Conservation (phyloP, 2,888 invertebrate genomes). For the Diloba caeruleocephala region DNA sequence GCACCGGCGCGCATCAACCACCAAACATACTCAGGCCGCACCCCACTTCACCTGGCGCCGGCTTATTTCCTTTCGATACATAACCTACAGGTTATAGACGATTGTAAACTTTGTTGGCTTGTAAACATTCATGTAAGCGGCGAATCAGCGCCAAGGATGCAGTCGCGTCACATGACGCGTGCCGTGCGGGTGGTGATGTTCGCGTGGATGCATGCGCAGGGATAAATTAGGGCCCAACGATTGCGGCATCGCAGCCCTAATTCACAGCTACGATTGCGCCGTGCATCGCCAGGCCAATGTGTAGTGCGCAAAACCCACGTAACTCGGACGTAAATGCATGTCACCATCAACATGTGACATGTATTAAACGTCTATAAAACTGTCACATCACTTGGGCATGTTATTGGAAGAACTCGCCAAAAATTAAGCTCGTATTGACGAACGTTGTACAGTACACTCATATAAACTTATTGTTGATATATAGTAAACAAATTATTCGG, state of each 20-base stretch:
- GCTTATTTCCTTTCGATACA: constrained; percentile 40
- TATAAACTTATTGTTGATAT: constrained; percentile 24
- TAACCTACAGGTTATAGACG: constrained; percentile 38
- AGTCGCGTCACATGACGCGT: constrained; percentile 54
- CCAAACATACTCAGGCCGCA: constrained; percentile 26
- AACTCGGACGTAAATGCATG: constrained; percentile 68
- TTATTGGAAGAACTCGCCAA: constrained; percentile 54
- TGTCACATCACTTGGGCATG: constrained; percentile 48
- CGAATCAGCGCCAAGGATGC: constrained; percentile 30
- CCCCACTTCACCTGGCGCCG: constrained; percentile 33
- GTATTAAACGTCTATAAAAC: constrained; percentile 57
- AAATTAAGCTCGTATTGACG: constrained; percentile 41
- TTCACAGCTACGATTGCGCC: constrained; percentile 65
- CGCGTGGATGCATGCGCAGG: constrained; percentile 53
- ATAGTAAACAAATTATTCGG: constrained; percentile 30
- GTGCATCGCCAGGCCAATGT: constrained; percentile 68
- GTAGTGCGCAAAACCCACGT: constrained; percentile 80
- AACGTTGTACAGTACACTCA: constrained; percentile 21
- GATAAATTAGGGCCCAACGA: constrained; percentile 62
- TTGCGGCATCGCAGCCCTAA: constrained; percentile 73
- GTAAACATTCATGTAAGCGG: constrained; percentile 50
- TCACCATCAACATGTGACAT: constrained; percentile 66
- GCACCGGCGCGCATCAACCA: constrained; percentile 61
- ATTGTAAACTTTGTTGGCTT: constrained; percentile 49
- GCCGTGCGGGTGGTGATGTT: constrained; percentile 51